A percentile compares a stretch with the other conserved stretches of the same genome.
Conservation (phyloP, 2,888 invertebrate species). For the Coronaproctus castanopsis region DNA sequence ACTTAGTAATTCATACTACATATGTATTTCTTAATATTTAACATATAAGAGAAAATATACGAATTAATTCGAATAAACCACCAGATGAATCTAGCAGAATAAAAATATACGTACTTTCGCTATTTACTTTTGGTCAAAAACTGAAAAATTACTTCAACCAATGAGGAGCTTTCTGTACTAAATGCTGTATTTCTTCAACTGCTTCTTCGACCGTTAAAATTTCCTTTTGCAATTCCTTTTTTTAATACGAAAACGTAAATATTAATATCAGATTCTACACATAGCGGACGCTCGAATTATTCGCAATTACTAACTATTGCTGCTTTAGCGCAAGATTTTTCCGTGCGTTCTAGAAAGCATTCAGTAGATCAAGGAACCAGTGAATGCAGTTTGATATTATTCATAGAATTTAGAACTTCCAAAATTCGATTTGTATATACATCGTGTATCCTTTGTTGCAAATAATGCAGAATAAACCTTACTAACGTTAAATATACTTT, state of each 20-base stretch:
- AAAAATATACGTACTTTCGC: neutral
- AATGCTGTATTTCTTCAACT: constrained; percentile 58
- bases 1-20: too few species aligned
- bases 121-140: neutral
- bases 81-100: too few species aligned
- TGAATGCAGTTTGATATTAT: constrained; percentile 56
- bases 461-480: too few species aligned
- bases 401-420: constrained; percentile 70
- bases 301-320: constrained; percentile 25
- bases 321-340: constrained; percentile 48
- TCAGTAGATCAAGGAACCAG: constrained; percentile 76
- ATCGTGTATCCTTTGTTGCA: constrained; percentile 65
- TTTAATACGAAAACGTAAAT: too few species aligned
- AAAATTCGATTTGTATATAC: constrained; percentile 78
- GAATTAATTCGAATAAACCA: too few species aligned
- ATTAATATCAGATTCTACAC: neutral
- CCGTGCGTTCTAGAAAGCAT: constrained; percentile 62
- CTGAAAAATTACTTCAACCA: neutral
- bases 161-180: constrained; percentile 38
- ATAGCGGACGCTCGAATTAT: neutral
- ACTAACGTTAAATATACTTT: too few species aligned
- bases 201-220: constrained; percentile 83
- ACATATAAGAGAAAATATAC: too few species aligned
- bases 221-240: constrained; percentile 51
- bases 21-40: too few species aligned